Evolutionary conservation across 2,888 invertebrate genomes (phyloP).

Genomic region (Aquatica leii): DNA sequence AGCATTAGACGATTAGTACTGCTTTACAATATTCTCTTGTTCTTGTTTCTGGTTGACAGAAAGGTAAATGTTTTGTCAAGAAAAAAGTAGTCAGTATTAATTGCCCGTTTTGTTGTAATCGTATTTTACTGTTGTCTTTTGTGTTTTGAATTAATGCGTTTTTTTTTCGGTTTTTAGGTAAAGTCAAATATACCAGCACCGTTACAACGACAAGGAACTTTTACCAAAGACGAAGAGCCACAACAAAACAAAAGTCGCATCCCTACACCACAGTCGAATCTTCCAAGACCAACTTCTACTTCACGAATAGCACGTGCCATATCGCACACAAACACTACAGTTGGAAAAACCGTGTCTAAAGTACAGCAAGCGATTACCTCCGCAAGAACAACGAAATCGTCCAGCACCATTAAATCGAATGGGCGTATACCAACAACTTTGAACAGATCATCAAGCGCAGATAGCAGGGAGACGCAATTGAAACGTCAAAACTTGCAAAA

Average conservation of each 20-base stretch:
- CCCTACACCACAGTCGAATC: slow-evolving; percentile 49
- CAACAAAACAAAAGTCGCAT: slow-evolving; percentile 40
- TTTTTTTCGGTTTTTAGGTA: slow-evolving; percentile 6
- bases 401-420: slow-evolving; percentile 49
- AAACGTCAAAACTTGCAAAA: slow-evolving; percentile 58
- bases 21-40: no score
- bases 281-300: slow-evolving; percentile 51
- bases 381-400: slow-evolving; percentile 45
- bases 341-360: slow-evolving; percentile 56
- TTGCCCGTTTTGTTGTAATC: no score
- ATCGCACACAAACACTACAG: slow-evolving; percentile 50
- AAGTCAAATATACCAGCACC: slow-evolving; percentile 56
- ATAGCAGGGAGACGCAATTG: slow-evolving; percentile 51
- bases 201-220: slow-evolving; percentile 87
- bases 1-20: no score
- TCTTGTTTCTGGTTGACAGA: no score
- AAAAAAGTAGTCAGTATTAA: no score
- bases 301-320: slow-evolving; percentile 53
- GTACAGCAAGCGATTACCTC: slow-evolving; percentile 57
- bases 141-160: neutral
- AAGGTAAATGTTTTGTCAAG: no score
- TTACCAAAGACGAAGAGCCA: slow-evolving; percentile 81
- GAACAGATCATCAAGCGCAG: slow-evolving; percentile 58
- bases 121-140: no score
- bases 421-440: slow-evolving; percentile 47